Conservation (phyloP, 2,797 vertebrate genomes). For the Phrynocephalus vlangalii region DNA sequence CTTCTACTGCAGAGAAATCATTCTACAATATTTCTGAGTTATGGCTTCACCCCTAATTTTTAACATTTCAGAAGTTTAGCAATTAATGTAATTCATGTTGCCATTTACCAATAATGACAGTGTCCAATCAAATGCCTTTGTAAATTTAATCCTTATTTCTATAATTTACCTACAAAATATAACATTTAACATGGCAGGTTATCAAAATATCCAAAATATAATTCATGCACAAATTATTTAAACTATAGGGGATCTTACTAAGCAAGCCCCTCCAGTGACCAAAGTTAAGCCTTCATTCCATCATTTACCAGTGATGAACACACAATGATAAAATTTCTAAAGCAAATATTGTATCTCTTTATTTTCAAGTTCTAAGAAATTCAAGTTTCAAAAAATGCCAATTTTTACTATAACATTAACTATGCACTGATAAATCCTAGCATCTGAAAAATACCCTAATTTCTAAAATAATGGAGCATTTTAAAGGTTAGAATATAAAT, state of each 20-base stretch:
- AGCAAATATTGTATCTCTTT: neutral
- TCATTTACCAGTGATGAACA: neutral
- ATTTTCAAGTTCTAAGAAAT: neutral
- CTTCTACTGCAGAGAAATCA: neutral
- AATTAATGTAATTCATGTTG: neutral
- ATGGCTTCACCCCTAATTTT: slow-evolving; percentile 1
- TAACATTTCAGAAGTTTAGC: slow-evolving; percentile 1
- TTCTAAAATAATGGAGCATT: too few species aligned
- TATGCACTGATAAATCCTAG: neutral
- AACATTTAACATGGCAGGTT: neutral
- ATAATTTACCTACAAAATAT: neutral
- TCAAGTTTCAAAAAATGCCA: neutral
- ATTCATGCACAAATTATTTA: neutral
- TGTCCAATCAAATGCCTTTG: neutral
- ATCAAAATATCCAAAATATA: neutral
- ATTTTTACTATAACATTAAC: neutral
- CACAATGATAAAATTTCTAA: neutral
- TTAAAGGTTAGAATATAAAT: too few species aligned
- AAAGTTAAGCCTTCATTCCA: neutral
- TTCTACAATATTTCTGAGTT: neutral
- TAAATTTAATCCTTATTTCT: neutral
- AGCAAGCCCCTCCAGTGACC: neutral
- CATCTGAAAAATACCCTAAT: neutral
- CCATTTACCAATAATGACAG: neutral
- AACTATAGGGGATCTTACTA: neutral